Evolutionary conservation across 2,113 vertebrate genomes (phyloP).

Genomic region (human): DNA sequence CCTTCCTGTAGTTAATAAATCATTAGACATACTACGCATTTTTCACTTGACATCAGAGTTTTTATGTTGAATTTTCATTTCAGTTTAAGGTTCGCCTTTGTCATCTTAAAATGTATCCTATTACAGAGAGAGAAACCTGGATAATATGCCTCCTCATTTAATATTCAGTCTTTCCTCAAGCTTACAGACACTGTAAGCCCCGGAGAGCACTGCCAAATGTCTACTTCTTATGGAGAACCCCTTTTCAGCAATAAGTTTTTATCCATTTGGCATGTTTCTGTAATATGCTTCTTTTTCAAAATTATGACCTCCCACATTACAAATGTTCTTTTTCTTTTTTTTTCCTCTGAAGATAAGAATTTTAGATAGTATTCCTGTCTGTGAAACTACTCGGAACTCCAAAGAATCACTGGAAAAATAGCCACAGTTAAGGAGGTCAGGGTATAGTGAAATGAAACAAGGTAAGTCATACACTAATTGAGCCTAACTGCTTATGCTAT

Average conservation of each 20-base stretch:
- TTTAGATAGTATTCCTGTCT: not conserved
- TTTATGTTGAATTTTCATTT: not conserved
- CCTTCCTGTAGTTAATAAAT: not conserved
- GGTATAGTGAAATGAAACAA: not conserved
- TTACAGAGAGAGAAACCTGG: not conserved
- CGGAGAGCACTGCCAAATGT: not conserved
- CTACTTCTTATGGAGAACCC: fast-evolving
- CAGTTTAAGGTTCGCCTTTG: slow-evolving; percentile 8
- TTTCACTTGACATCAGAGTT: not conserved
- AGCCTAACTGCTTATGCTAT: not conserved
- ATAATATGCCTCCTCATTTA: not conserved
- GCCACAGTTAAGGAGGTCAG: not conserved
- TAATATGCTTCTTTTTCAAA: not conserved
- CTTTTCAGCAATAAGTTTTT: not conserved
- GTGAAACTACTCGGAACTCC: not conserved
- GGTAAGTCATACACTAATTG: not conserved
- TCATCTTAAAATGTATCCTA: slow-evolving; percentile 3
- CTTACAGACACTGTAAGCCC: not conserved
- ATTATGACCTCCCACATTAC: not conserved
- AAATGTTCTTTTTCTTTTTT: not conserved
- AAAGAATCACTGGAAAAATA: not conserved
- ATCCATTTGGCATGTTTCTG: not conserved
- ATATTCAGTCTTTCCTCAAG: not conserved
- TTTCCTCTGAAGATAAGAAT: not conserved
- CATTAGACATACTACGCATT: not conserved